phyloP scores from a whole-genome alignment of 2,113 vertebrate species.

The Candoia aspera region DNA sequence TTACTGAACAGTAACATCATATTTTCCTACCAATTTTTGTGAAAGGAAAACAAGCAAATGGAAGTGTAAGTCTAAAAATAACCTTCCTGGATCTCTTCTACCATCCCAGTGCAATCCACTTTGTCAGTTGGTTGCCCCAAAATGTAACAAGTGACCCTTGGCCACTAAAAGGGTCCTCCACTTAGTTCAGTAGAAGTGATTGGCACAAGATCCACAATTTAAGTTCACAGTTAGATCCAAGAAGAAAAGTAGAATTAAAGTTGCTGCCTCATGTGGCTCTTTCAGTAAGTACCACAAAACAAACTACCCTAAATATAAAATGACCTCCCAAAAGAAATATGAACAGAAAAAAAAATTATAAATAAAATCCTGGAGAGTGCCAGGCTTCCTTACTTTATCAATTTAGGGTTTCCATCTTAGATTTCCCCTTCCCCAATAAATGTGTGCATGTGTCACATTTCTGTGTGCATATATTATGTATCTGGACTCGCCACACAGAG shows the following conservation, averaged over 20 bases:
- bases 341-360: not conserved
- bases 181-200: not conserved
- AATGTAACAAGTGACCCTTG: not conserved
- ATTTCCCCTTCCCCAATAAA: not conserved
- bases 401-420: not conserved
- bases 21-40: not conserved
- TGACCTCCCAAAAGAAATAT: not conserved
- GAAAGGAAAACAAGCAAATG: not conserved
- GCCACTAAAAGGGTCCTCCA: not conserved
- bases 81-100: not conserved
- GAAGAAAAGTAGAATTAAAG: not conserved
- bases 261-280: not conserved
- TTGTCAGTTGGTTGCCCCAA: not conserved
- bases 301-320: not conserved
- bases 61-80: not conserved
- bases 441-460: not conserved
- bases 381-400: not conserved
- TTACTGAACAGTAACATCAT: not conserved
- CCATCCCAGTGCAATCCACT: not conserved
- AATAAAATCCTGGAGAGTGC: not conserved
- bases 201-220: not conserved
- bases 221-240: not conserved
- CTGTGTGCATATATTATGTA: not conserved
- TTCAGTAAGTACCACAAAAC: not conserved
- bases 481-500: not conserved